Evolutionary conservation across 1,140 invertebrate genomes (phyloP).

Genomic region (Triops longicaudatus): DNA sequence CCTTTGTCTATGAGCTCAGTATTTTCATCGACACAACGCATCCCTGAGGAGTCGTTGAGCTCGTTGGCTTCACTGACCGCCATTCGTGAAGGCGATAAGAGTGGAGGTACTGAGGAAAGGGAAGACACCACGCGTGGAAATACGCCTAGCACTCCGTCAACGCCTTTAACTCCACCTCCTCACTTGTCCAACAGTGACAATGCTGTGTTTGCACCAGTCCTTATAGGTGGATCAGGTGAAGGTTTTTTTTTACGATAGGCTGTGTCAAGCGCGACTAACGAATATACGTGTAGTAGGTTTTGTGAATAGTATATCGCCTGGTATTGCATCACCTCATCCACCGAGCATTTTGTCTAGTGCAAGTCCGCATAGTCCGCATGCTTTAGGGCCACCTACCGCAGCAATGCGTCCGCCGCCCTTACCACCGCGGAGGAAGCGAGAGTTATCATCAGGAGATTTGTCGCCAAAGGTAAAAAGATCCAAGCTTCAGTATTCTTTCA

Average conservation of each 20-base stretch:
- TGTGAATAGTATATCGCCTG: conserved; percentile 27
- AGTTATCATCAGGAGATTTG: conserved; percentile 50
- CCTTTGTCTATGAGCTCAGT: conserved; percentile 37
- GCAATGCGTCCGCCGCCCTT: conserved; percentile 45
- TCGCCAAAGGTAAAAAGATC: conserved; percentile 44
- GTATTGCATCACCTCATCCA: conserved; percentile 31
- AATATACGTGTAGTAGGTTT: background rate
- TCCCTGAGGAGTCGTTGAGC: conserved; percentile 39
- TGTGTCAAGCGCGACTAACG: too few relatives aligned
- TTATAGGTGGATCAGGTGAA: conserved; percentile 38
- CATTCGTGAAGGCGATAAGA: conserved; percentile 26
- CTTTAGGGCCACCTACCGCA: conserved; percentile 38
- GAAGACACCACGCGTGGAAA: conserved; percentile 32
- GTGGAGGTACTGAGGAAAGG: conserved; percentile 25
- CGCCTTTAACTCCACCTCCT: conserved; percentile 38
- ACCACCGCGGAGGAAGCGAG: conserved; percentile 50
- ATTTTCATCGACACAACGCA: conserved; percentile 37
- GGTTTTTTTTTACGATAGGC: conserved; percentile 16
- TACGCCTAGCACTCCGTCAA: conserved; percentile 35
- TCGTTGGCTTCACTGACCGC: conserved; percentile 36
- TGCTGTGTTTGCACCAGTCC: conserved; percentile 45
- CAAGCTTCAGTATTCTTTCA: conserved; percentile 46
- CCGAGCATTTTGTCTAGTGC: conserved; percentile 39
- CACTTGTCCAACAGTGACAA: conserved; percentile 36
- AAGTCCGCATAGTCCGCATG: conserved; percentile 43